These are phyloP conservation scores for Uria lomvia DNA, from an alignment of 2,113 vertebrate genomes.

Conservation along the genomic window DNA sequence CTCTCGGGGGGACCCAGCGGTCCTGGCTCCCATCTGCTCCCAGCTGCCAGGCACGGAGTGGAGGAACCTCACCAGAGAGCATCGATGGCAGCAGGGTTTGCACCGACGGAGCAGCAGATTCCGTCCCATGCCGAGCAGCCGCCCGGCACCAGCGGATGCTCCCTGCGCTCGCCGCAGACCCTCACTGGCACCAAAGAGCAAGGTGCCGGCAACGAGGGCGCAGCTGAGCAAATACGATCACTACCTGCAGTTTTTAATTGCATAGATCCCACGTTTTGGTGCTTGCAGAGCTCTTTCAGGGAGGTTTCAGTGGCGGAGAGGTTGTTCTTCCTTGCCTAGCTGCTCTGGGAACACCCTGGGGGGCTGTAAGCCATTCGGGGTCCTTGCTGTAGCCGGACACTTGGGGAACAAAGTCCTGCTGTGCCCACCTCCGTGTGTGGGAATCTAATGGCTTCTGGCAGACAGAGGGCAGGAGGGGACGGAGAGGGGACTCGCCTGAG, in stretches of 20 bases:
- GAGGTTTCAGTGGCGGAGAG: background rate
- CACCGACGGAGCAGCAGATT: rapidly evolving
- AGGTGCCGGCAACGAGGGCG: rapidly evolving
- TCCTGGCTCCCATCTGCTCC: background rate
- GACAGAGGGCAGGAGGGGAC: no score
- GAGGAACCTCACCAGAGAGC: background rate
- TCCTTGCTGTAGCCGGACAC: background rate
- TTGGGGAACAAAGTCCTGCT: background rate
- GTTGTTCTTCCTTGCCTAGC: background rate
- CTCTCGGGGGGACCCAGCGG: rapidly evolving
- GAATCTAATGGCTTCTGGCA: background rate
- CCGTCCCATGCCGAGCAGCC: rapidly evolving
- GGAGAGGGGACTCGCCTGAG: background rate
- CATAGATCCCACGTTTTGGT: background rate
- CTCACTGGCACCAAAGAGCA: background rate
- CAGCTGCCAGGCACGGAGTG: background rate
- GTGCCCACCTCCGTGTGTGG: rapidly evolving
- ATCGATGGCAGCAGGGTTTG: rapidly evolving
- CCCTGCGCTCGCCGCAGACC: rapidly evolving
- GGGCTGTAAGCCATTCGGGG: background rate
- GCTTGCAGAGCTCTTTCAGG: background rate
- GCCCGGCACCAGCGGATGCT: background rate
- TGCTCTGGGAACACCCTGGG: background rate
- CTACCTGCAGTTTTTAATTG: background rate
- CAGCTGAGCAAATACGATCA: background rate